Percentiles rank a stretch among this genome's conserved stretches.
Evolutionary conservation across 2,113 vertebrate genomes (phyloP).

Genomic region (Pavo muticus): DNA sequence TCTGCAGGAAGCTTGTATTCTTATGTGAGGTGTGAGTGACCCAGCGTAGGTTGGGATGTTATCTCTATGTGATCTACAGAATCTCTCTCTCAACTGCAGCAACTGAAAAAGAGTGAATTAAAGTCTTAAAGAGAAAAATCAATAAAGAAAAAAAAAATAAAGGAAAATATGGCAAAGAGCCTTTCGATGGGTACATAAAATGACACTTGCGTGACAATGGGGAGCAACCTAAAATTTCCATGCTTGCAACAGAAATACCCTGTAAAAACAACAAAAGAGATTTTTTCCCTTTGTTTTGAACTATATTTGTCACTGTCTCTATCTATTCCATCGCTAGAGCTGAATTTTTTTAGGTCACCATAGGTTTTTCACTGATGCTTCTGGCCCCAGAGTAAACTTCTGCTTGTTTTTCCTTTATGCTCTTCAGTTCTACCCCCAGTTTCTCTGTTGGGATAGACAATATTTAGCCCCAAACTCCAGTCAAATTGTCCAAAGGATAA

Average conservation of each 20-base stretch:
- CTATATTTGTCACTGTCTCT: neutral
- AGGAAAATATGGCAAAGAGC: slow-evolving; percentile 61
- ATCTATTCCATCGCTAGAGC: neutral
- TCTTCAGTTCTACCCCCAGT: neutral
- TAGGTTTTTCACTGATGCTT: neutral
- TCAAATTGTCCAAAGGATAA: neutral
- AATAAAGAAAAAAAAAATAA: slow-evolving; percentile 66
- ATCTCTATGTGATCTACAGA: slow-evolving; percentile 77
- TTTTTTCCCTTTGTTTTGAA: neutral
- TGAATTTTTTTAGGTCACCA: neutral
- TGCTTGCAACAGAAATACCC: neutral
- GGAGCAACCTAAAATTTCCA: neutral
- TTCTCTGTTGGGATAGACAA: neutral
- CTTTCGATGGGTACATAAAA: slow-evolving; percentile 51
- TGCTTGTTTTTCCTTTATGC: neutral
- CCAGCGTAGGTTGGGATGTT: slow-evolving; percentile 75
- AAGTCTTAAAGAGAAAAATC: slow-evolving; percentile 82
- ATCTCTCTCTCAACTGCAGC: slow-evolving; percentile 76
- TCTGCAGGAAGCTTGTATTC: slow-evolving; percentile 79
- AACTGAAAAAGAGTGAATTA: slow-evolving; percentile 78
- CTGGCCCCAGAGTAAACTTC: neutral
- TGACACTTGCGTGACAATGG: neutral
- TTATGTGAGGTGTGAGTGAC: slow-evolving; percentile 72
- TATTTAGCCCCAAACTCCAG: neutral
- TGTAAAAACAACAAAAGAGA: neutral